Base-by-base conservation (phyloP, 30 jellyfish, hydroid and myxozoan species). In the Hydra vulgaris region DNA sequence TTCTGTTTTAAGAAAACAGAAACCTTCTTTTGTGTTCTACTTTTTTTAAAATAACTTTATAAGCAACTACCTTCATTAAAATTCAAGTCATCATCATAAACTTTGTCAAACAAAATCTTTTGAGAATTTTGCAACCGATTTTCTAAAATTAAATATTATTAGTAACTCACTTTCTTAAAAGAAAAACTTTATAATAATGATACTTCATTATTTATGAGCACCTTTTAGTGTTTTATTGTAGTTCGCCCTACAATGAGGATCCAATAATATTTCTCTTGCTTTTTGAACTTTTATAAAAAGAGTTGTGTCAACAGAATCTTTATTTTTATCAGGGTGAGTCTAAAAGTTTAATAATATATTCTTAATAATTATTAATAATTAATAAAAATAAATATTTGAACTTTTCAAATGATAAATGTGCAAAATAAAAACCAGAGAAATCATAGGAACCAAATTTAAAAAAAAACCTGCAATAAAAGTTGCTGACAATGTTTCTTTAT, bases 261-360 rank as follows among this genome's bases (percentile, higher is more conserved):
- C 71, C 25, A 75, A 75, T 17, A 75, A 21, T 25, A 75, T 26
- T 26, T 75, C 25, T 25, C 83, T 67, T 23, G 83, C 83, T 20
- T 26, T 70, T 75, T 75, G 83, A 23, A 75, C 56, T 54, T 75
- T 75, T 0, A 75, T 17, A 23, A 75, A 75, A 25, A 23, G 0
- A 25, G 8, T 21, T 12, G 81, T 21, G 21, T 21, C 53, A 12
- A 17, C 4, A 18, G 83, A 25, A 75, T n/a, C 4, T 26, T 22
- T 16, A n/a, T 75, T 67, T 22, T 75, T 75, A 54, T 75, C 83
- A 25, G 83, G 83, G 18, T 75, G 83, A 22, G 53, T n/a, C 83
- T 75, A 75, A 18, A 25, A 0, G 4, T 40, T 3, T 40, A 3
- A 3, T 40, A 3, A 40, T 3, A 40, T 12, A 40, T 40, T 40